Percentiles rank a stretch among this genome's conserved stretches.
These are phyloP conservation scores for Myotis daubentonii DNA, from an alignment of 2,797 vertebrate species.

Conservation along the genomic window DNA sequence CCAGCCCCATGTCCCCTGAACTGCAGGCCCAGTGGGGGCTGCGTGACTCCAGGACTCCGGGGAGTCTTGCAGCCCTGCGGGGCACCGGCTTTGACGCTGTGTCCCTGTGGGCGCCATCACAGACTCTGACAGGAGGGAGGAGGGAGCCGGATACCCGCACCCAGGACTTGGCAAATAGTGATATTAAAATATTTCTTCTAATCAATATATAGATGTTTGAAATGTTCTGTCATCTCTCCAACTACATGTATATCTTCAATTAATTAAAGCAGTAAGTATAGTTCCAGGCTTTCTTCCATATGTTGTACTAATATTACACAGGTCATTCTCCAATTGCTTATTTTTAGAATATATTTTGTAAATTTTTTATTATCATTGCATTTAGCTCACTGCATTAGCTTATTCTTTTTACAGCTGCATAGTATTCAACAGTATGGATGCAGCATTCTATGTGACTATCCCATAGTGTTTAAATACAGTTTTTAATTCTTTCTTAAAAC, in stretches of 20 bases:
- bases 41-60: too few species aligned
- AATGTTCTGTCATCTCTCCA: background rate
- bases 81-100: too few species aligned
- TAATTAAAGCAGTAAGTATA: constrained; percentile 29
- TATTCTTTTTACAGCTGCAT: constrained; percentile 44
- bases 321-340: constrained; percentile 20
- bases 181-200: too few species aligned
- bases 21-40: too few species aligned
- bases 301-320: background rate
- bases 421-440: constrained; percentile 25
- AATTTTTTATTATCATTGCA: constrained; percentile 7
- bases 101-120: too few species aligned
- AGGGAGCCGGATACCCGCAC: too few species aligned
- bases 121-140: too few species aligned
- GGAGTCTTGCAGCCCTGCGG: too few species aligned
- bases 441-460: background rate
- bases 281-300: constrained; percentile 5
- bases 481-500: background rate
- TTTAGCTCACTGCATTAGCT: background rate
- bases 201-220: background rate
- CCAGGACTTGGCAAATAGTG: too few species aligned
- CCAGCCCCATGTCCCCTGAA: too few species aligned
- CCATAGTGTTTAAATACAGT: background rate
- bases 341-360: background rate
- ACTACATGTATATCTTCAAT: background rate